Evolutionary conservation across 2,797 vertebrate species (phyloP).

Genomic region (Malurus splendens): DNA sequence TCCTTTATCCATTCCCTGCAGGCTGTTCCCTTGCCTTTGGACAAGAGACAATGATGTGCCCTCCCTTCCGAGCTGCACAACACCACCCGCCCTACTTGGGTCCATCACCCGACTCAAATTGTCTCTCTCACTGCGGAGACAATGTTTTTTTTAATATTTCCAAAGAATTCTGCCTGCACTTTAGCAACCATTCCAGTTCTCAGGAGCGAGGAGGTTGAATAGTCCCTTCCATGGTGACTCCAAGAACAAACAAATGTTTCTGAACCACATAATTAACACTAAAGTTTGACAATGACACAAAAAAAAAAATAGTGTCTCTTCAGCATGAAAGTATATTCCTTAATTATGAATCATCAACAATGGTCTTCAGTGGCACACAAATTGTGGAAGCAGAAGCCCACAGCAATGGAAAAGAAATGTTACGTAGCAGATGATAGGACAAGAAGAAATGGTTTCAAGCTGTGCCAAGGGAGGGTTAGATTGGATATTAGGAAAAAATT

Average conservation of each 20-base stretch:
- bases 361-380: background rate
- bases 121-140: background rate
- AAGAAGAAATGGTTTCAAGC: background rate
- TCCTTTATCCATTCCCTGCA: background rate
- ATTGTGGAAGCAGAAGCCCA: background rate
- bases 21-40: background rate
- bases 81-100: no score
- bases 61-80: background rate
- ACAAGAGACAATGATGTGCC: background rate
- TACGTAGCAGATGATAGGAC: rapidly evolving
- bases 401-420: background rate
- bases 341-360: background rate
- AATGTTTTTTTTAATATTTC: background rate
- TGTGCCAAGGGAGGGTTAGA: background rate
- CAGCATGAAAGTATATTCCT: background rate
- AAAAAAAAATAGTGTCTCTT: background rate
- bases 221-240: background rate
- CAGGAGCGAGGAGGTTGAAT: background rate
- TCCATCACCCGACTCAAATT: background rate
- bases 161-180: background rate
- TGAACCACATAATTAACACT: background rate
- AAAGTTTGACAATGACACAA: background rate
- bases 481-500: background rate
- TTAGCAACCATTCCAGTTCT: background rate
- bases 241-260: background rate